phyloP scores from a whole-genome alignment of 2,113 vertebrate species.

The Phocoena sinus region DNA sequence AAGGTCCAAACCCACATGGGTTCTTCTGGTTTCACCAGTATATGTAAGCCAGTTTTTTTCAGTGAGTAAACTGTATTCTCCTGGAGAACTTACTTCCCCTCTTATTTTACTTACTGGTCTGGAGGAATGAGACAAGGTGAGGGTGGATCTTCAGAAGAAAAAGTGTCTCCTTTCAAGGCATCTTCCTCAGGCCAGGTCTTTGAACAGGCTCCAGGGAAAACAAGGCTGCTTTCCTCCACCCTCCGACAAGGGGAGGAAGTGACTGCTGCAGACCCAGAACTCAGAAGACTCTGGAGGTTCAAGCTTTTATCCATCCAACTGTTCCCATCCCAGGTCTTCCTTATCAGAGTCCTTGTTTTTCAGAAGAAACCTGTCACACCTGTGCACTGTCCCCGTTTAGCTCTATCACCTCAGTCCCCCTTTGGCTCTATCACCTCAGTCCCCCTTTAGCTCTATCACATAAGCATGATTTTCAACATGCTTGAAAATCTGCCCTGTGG shows the following conservation, averaged over 20 bases:
- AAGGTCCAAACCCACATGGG: too few species aligned
- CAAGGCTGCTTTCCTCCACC: not conserved
- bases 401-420: not conserved
- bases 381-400: not conserved
- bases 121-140: not conserved
- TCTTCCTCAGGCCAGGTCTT: not conserved
- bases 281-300: not conserved
- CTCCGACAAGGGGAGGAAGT: too few species aligned
- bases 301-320: not conserved
- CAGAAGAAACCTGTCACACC: not conserved
- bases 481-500: too few species aligned
- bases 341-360: not conserved
- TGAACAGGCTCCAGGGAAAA: not conserved
- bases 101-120: not conserved
- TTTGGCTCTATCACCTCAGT: not conserved
- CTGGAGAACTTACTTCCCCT: not conserved
- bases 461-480: too few species aligned
- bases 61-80: not conserved
- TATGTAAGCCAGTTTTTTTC: not conserved
- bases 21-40: not conserved
- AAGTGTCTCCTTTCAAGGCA: not conserved
- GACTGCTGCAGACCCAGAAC: not conserved
- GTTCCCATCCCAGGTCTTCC: not conserved
- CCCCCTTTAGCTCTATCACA: too few species aligned
- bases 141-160: not conserved